Evolutionary conservation across 2,113 vertebrate species (phyloP).

Genomic region (Neogobius melanostomus): DNA sequence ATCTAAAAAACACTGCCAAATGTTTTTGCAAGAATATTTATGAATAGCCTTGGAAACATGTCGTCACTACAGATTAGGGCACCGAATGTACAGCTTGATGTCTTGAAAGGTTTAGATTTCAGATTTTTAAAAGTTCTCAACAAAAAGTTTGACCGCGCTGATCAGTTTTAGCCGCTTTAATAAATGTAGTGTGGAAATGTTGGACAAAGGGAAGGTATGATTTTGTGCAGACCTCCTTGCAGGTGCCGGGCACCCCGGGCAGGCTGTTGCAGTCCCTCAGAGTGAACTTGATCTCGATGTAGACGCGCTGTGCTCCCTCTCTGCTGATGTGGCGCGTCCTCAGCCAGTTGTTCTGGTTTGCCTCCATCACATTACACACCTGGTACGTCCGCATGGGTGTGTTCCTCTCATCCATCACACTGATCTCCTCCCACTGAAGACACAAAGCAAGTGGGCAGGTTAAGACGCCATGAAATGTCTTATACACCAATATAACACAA

Average conservation of each 20-base stretch:
- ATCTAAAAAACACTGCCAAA: not conserved
- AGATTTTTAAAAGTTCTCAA: too few species aligned
- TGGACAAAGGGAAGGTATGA: not conserved
- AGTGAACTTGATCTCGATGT: slow-evolving; percentile 86
- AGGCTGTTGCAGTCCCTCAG: slow-evolving; percentile 85
- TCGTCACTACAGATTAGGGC: too few species aligned
- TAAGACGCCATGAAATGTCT: not conserved
- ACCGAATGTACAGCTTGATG: too few species aligned
- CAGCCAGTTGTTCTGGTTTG: slow-evolving; percentile 85
- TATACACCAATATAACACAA: not conserved
- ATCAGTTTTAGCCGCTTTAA: not conserved
- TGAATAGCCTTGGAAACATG: too few species aligned
- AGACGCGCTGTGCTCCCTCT: slow-evolving; percentile 80
- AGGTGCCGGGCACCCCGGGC: slow-evolving; percentile 81
- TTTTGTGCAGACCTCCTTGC: slow-evolving; percentile 75
- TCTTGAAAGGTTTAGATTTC: too few species aligned
- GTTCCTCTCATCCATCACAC: slow-evolving; percentile 84
- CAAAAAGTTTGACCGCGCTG: not conserved
- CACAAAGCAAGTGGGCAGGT: slow-evolving; percentile 1
- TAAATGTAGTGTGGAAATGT: not conserved
- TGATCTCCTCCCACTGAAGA: slow-evolving; percentile 85
- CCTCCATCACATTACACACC: slow-evolving; percentile 84
- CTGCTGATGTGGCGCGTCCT: slow-evolving; percentile 79
- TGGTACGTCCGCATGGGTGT: slow-evolving; percentile 83
- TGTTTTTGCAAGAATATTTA: not conserved